A percentile compares a stretch with the other conserved stretches of the same genome.
Evolutionary conservation across 2,888 invertebrate species (phyloP).

Genomic region (Dynastes tityus): DNA sequence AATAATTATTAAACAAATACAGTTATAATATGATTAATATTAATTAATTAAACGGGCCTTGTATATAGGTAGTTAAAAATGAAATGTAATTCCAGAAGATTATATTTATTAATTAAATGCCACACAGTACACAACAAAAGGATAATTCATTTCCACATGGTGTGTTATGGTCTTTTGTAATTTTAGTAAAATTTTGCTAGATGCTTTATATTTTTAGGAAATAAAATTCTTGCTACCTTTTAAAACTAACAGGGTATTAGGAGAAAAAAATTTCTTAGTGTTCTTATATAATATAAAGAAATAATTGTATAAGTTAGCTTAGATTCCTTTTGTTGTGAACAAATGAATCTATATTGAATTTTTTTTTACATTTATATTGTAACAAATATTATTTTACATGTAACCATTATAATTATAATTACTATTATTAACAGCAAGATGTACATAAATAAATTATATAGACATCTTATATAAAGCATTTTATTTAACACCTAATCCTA

Average conservation of each 20-base stretch:
- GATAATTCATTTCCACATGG: constrained; percentile 22
- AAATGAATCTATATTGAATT: not conserved
- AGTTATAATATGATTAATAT: constrained; percentile 4
- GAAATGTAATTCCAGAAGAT: no score
- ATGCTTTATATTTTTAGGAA: constrained; percentile 47
- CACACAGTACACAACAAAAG: constrained; percentile 48
- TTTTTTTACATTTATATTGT: not conserved
- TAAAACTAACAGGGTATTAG: constrained; percentile 60
- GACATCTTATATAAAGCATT: constrained; percentile 50
- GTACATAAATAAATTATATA: constrained; percentile 58
- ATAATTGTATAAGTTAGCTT: constrained; percentile 49
- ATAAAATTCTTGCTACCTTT: constrained; percentile 54
- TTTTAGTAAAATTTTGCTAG: constrained; percentile 26
- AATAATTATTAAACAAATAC: not conserved
- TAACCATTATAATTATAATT: constrained; percentile 47
- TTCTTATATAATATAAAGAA: constrained; percentile 53
- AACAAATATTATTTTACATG: constrained; percentile 49
- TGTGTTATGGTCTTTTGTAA: constrained; percentile 13
- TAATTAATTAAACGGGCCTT: constrained; percentile 54
- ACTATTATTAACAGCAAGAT: constrained; percentile 51
- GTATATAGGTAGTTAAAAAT: constrained; percentile 54
- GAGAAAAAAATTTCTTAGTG: constrained; percentile 53
- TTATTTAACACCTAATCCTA: not conserved
- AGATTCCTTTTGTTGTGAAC: constrained; percentile 58
- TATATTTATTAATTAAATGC: no score